A percentile compares a stretch with the other conserved stretches of the same genome.
Conservation (phyloP, 2,797 vertebrate species). For the Vespertilio murinus region DNA sequence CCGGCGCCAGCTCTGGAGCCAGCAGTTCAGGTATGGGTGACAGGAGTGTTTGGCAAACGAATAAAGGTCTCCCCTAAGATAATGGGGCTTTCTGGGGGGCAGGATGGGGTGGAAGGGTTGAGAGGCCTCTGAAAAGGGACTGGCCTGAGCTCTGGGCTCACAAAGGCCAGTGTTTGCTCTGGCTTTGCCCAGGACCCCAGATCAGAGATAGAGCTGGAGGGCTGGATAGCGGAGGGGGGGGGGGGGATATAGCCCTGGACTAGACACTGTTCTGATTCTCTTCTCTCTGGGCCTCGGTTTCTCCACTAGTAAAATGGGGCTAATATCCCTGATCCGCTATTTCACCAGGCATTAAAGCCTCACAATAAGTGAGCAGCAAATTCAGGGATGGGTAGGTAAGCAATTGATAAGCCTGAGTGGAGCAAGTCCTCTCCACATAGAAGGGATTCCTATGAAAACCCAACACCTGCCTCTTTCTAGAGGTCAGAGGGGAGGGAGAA, state of each 20-base stretch:
- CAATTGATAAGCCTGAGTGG: neutral
- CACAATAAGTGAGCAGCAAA: neutral
- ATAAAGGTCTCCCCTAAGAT: neutral
- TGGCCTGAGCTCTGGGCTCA: neutral
- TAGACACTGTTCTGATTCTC: neutral
- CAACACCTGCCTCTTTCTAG: neutral
- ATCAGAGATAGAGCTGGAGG: neutral
- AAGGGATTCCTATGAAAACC: neutral
- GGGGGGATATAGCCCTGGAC: neutral
- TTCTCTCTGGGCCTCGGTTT: slow-evolving; percentile 19
- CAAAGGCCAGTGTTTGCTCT: neutral
- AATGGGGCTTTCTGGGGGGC: neutral
- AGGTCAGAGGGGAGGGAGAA: neutral
- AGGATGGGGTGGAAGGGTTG: neutral
- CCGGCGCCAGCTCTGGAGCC: neutral
- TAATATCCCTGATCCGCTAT: neutral
- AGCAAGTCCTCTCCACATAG: neutral
- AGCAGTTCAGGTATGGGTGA: neutral
- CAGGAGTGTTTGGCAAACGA: neutral
- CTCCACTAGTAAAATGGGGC: neutral
- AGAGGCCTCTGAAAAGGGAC: neutral
- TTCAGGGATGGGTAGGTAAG: neutral
- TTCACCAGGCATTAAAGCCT: slow-evolving; percentile 4
- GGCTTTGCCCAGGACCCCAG: neutral
- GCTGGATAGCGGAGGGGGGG: neutral